A percentile compares a stretch with the other conserved stretches of the same genome.
Evolutionary conservation across 2,888 invertebrate genomes (phyloP).

Genomic region (Acholoe squamosa): DNA sequence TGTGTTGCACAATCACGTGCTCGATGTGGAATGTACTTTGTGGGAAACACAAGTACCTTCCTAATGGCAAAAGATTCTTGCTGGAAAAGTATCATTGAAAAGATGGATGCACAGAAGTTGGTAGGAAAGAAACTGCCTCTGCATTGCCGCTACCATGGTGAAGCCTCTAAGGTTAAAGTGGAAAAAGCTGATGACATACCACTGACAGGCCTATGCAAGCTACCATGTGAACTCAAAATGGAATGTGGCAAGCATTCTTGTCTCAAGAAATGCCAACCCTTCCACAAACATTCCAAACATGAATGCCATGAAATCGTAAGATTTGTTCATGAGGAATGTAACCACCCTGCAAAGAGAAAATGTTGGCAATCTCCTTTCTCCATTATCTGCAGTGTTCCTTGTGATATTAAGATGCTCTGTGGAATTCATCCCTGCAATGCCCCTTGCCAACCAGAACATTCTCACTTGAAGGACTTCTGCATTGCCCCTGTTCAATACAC

Average conservation of each 20-base stretch:
- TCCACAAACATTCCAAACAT: constrained; percentile 55
- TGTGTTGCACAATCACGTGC: constrained; percentile 77
- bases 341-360: constrained; percentile 62
- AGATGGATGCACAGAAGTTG: not conserved
- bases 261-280: constrained; percentile 52
- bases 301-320: constrained; percentile 57
- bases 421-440: not conserved
- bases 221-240: constrained; percentile 56
- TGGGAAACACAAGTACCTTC: constrained; percentile 67
- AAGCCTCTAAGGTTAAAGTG: constrained; percentile 37
- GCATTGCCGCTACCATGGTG: not conserved
- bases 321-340: constrained; percentile 59
- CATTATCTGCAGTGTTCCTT: too few relatives aligned
- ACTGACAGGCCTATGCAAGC: constrained; percentile 50
- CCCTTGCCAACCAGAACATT: constrained; percentile 25
- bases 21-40: constrained; percentile 67
- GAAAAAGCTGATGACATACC: constrained; percentile 55
- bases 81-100: not conserved
- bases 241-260: constrained; percentile 29
- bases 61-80: constrained; percentile 55
- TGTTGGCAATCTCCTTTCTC: constrained; percentile 22
- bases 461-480: not conserved
- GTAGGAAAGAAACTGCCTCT: not conserved
- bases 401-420: too few relatives aligned
- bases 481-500: not conserved